Percentiles rank a stretch among this genome's conserved stretches.
Evolutionary conservation across 1,140 invertebrate species (phyloP).

Genomic region (Neotoxoptera formosana): DNA sequence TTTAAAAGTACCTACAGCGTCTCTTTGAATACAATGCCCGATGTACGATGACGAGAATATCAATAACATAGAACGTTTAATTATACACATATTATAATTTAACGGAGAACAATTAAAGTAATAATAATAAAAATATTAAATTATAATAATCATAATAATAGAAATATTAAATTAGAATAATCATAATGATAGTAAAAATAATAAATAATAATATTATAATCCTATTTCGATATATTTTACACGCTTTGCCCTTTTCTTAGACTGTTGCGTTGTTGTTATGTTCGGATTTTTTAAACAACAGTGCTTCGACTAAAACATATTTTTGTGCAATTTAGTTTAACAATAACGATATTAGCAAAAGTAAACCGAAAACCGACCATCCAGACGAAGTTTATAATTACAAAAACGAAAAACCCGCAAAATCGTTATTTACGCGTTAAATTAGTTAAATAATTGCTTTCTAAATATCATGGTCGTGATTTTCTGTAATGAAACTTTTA

Average conservation of each 20-base stretch:
- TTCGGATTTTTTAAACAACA: not conserved
- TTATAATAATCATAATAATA: too few species aligned
- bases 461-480: not conserved
- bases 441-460: not conserved
- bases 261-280: not conserved
- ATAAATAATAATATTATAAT: not conserved
- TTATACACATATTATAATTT: not conserved
- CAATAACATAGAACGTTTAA: not conserved
- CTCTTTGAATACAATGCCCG: not conserved
- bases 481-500: not conserved
- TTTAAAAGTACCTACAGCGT: not conserved
- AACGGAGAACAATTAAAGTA: not conserved
- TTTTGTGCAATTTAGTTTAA: not conserved
- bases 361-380: not conserved
- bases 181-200: not conserved
- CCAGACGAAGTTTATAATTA: not conserved
- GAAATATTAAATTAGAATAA: too few species aligned
- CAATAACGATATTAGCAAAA: not conserved
- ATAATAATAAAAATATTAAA: not conserved
- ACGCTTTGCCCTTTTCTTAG: not conserved
- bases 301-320: not conserved
- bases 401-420: not conserved
- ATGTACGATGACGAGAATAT: not conserved
- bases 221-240: not conserved
- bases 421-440: not conserved